These are phyloP conservation scores for Fragum whitleyi DNA, from an alignment of 2,888 invertebrate species.

Conservation along the genomic window DNA sequence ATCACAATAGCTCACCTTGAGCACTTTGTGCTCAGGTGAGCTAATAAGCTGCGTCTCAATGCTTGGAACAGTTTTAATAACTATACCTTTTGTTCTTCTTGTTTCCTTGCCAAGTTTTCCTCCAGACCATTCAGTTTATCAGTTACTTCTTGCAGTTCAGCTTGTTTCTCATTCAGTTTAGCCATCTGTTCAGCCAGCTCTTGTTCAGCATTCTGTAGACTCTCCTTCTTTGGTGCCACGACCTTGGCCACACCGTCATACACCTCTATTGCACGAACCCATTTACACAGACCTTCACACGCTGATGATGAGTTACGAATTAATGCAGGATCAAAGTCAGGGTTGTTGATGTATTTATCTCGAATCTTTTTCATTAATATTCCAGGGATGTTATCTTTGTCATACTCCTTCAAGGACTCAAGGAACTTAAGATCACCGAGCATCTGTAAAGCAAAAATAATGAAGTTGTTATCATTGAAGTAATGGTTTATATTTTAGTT, in stretches of 20 bases:
- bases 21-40: too few relatives aligned
- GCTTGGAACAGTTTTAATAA: too few relatives aligned
- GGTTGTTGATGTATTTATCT: slow-evolving; percentile 81
- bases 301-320: slow-evolving; percentile 85
- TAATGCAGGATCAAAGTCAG: slow-evolving; percentile 83
- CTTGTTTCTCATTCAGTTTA: slow-evolving; percentile 80
- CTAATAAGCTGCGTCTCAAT: too few relatives aligned
- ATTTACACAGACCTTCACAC: slow-evolving; percentile 85
- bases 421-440: slow-evolving; percentile 84
- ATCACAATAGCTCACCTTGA: too few relatives aligned
- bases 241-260: slow-evolving; percentile 84
- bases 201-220: slow-evolving; percentile 79
- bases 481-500: too few relatives aligned
- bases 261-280: slow-evolving; percentile 84
- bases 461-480: background rate
- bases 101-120: slow-evolving; percentile 81
- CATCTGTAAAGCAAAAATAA: slow-evolving; percentile 82
- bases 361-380: slow-evolving; percentile 82
- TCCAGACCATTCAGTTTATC: slow-evolving; percentile 81
- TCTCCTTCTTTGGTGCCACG: slow-evolving; percentile 84
- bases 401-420: slow-evolving; percentile 83
- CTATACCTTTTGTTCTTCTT: slow-evolving; percentile 83
- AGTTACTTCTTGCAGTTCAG: slow-evolving; percentile 81
- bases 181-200: slow-evolving; percentile 81
- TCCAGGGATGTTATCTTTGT: slow-evolving; percentile 84